Evolutionary conservation across 2,797 vertebrate species (phyloP).

Genomic region (Crypturellus tataupa): DNA sequence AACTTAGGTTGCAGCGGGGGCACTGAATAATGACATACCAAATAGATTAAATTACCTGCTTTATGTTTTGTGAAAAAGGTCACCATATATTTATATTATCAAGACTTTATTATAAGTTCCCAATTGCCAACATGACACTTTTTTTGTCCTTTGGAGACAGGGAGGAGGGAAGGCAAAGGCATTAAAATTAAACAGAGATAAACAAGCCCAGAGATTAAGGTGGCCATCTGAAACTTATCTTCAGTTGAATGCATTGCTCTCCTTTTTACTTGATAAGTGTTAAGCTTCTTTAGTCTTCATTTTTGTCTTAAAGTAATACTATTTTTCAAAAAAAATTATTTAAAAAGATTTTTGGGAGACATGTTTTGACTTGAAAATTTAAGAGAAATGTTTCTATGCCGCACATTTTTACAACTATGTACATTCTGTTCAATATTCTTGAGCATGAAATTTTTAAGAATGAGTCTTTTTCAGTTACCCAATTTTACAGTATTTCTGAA

Average conservation of each 20-base stretch:
- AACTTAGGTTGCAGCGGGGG: neutral
- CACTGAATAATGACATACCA: neutral
- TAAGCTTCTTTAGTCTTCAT: neutral
- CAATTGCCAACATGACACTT: neutral
- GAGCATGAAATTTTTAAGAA: neutral
- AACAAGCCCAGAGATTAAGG: neutral
- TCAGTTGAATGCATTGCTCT: neutral
- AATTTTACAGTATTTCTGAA: neutral
- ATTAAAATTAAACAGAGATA: neutral
- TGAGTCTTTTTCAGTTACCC: neutral
- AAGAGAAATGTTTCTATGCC: neutral
- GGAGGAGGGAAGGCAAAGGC: neutral
- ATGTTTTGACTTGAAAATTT: neutral
- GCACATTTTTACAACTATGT: neutral
- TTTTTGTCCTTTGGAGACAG: neutral
- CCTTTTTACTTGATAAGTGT: neutral
- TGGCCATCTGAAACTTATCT: neutral
- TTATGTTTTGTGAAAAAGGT: neutral
- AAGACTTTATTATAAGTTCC: neutral
- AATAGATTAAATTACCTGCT: neutral
- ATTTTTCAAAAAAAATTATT: neutral
- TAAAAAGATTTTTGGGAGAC: neutral
- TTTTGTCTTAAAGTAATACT: neutral
- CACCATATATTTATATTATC: neutral
- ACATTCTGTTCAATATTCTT: neutral